Evolutionary conservation across 2,113 vertebrate species (phyloP).

Genomic region (Ciconia boyciana): DNA sequence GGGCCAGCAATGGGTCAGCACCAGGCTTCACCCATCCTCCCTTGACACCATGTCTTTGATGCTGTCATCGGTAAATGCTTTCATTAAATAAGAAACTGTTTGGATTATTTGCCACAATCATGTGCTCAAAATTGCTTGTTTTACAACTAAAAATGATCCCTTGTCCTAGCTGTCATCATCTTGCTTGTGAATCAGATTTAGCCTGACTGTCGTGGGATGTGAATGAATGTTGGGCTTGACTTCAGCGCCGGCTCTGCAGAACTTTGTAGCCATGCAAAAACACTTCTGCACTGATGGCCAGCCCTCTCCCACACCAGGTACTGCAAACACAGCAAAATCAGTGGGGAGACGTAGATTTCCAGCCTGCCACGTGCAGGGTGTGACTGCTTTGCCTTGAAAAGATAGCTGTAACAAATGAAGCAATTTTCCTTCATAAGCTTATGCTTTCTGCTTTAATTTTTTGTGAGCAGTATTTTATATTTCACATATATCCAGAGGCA

Average conservation of each 20-base stretch:
- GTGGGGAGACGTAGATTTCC: not conserved
- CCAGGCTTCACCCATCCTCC: not conserved
- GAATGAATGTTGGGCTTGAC: not conserved
- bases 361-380: not conserved
- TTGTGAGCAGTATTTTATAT: constrained; percentile 6
- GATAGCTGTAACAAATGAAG: constrained; percentile 1
- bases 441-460: constrained; percentile 24
- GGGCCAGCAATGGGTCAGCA: not conserved
- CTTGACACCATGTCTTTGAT: not conserved
- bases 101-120: not conserved
- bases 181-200: not conserved
- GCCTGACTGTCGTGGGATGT: not conserved
- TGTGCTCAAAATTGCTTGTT: not conserved
- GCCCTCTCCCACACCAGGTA: not conserved
- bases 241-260: not conserved
- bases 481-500: constrained; percentile 36
- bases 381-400: constrained; percentile 9
- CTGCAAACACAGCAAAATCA: constrained; percentile 2
- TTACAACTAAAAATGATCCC: not conserved
- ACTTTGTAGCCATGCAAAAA: not conserved
- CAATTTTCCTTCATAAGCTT: not conserved
- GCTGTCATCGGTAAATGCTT: not conserved
- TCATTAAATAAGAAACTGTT: not conserved
- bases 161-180: constrained; percentile 25
- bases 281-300: not conserved